A percentile compares a stretch with the other conserved stretches of the same genome.
Conservation (phyloP, 2,888 invertebrate species). For the Villa cingulata region DNA sequence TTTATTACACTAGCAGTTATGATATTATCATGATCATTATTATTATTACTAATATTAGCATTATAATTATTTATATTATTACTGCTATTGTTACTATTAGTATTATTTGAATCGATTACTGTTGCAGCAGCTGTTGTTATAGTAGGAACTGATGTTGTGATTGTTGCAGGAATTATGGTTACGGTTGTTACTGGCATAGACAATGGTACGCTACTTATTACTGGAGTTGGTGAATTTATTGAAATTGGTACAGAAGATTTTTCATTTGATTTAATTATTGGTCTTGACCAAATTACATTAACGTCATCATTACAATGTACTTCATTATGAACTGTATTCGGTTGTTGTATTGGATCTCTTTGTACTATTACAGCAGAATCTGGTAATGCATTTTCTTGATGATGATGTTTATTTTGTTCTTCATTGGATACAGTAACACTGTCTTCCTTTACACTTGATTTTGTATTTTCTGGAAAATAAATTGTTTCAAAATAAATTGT, state of each 20-base stretch:
- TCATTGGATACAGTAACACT: no score
- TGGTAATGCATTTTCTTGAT: not conserved
- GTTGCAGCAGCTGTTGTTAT: not conserved
- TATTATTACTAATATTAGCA: not conserved
- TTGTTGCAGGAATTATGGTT: not conserved
- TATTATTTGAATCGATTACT: not conserved
- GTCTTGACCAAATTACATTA: conserved; percentile 8
- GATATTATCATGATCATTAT: conserved; percentile 15
- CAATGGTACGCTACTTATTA: not conserved
- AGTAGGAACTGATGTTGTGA: not conserved
- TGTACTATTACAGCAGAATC: not conserved
- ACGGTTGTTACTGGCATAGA: not conserved
- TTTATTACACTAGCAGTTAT: no score
- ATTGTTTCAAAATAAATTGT: no score
- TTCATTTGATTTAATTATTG: conserved; percentile 7
- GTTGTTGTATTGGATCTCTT: conserved; percentile 2
- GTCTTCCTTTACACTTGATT: no score
- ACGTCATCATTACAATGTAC: conserved; percentile 17
- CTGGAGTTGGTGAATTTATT: not conserved
- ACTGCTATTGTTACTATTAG: not conserved
- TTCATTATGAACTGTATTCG: conserved; percentile 15
- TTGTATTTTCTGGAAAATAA: no score
- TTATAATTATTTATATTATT: conserved; percentile 16
- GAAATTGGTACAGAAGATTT: not conserved
- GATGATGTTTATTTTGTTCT: not conserved